Evolutionary conservation across 2,797 vertebrate genomes (phyloP), one percentile per base, ranked within the genome.

Genomic region (Bryconaethiops microstoma): DNA sequence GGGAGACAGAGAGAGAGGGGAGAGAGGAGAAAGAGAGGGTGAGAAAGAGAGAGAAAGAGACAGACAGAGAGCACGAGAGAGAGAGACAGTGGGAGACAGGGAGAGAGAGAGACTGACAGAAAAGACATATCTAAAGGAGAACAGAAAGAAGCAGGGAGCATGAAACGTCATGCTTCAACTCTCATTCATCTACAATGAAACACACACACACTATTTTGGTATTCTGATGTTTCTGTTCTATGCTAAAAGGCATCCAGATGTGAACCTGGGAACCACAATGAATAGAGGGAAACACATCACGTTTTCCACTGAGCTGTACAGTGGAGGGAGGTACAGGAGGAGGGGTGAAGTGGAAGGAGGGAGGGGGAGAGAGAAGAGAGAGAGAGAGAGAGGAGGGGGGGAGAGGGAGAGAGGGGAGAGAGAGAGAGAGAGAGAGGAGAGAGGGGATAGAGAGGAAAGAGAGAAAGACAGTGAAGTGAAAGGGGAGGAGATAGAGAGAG

Each of bases 231-330:
- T 82, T 72, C 82, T 85, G 65, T 78, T 59, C n/a, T 59, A 48
- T 19, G 64, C 68, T 52, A 76, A 82, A 82, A 83, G 40, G 81
- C 52, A 79, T 77, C 84, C 77, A 79, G 72, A 78, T 74, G 80
- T 12, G 40, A 82, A 42, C 79, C 69, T 74, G 80, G 14, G 40
- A 81, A 48, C 79, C 67, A 83, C 83, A 87, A 87, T 25, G n/a
- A 88, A 87, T 87, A 81, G 83, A 77, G 78, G 45, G 59, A 52
- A 82, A 55, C 64, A 50, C 0, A 39, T 90, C 89, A 82, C 52
- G 4, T 80, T 88, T 88, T 86, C 64, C 69, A 72, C 68, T 35
- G 17, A 83, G 77, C 63, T 54, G 65, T 0, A 23, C 50, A 54
- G 76, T 84, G 67, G 67, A 54, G 19, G 71, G 65, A 12, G 59